Evolutionary conservation across 2,888 invertebrate genomes (phyloP), one percentile per base, ranked within the genome.

Genomic region (Diarsia mendica): DNA sequence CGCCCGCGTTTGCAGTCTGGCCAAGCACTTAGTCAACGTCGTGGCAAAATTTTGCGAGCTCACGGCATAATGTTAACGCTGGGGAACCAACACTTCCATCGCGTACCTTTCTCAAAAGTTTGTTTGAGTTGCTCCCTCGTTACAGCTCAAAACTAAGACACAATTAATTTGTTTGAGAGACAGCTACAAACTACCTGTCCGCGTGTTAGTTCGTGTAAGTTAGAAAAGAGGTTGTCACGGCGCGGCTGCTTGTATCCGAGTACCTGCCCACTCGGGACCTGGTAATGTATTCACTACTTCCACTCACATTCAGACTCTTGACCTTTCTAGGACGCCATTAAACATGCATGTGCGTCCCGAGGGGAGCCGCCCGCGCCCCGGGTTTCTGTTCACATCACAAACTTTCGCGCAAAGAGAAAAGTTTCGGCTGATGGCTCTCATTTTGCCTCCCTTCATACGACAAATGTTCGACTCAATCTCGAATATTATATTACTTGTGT

Each of bases 81-180:
- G 85, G 84, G 85, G 86, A 89, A 87, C 85, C 85, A 89, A 88
- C 90, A 88, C 90, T 92, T 89, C 90, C 90, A 90, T 89, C 92
- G 89, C 87, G 91, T 92, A 92, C 93, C 93, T 93, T 92, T 88
- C 91, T 91, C 92, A 90, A 93, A 95, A 95, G 90, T 95, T 95
- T 93, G 92, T 93, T 94, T 88, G 91, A 92, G 92, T 92, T 91
- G 88, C 89, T 92, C 92, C 91, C 92, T 93, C 92, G 93, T 94
- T 93, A 93, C 94, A 88, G 91, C 92, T 94, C 93, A 92, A 93
- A 95, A 94, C 93, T 93, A 92, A 95, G 94, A 93, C 93, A 94
- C 93, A 95, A 95, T 95, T 96, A 95, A 95, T 95, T 96, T 95
- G 92, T 94, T 95, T 95, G 94, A 94, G 93, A 94, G 96, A 95